Base-by-base conservation (phyloP, 53 echinoderm and acorn worm genomes). In the Temnopleurus reevesii region DNA sequence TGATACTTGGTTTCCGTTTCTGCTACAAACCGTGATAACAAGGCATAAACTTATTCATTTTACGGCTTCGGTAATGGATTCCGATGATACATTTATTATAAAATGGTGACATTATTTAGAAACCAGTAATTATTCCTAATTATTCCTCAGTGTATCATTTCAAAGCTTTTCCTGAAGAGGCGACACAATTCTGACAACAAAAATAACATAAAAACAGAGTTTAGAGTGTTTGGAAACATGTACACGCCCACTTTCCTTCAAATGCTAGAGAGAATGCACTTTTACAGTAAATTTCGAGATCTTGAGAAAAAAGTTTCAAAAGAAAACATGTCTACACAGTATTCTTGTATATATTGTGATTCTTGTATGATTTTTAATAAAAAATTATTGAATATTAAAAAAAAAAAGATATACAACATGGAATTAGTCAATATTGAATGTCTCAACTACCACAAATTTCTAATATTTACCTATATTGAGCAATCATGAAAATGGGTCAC, bases 91-190 rank as follows among this genome's bases (percentile, higher is more conserved):
- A 18, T 8, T 41, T 43, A 71, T 71, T 71, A 8, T 38, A 2
- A 38, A 23, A 19, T 71, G 71, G 38, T 66, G 2, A 7, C 41
- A 71, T 71, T 71, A 71, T 41, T 2, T 71, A 3, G 23, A 71
- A 36, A 19, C 36, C 21, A 71, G 23, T 41, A 53, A 51, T 81
- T 49, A 30, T 81, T 81, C 49, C 51, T 81, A 49, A 54, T 81
- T 12, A 81, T 30, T 81, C 49, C 81, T 49, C 12, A 6, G 17
- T 81, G 54, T 49, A 47, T 46, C 31, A 54, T 47, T 51, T 81
- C 9, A 81, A 51, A 81, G 55, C 27, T 1, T 17, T 23, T 13
- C 0, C 17, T 41, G 71, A 71, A 71, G 36, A 41, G 23, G n/a
- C 6, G n/a, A 41, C 41, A 2, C 1, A 2, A 2, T 7, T 21